Evolutionary conservation across 1,140 invertebrate species (phyloP), one percentile per base, ranked within the genome.

Genomic region (Physella acuta): DNA sequence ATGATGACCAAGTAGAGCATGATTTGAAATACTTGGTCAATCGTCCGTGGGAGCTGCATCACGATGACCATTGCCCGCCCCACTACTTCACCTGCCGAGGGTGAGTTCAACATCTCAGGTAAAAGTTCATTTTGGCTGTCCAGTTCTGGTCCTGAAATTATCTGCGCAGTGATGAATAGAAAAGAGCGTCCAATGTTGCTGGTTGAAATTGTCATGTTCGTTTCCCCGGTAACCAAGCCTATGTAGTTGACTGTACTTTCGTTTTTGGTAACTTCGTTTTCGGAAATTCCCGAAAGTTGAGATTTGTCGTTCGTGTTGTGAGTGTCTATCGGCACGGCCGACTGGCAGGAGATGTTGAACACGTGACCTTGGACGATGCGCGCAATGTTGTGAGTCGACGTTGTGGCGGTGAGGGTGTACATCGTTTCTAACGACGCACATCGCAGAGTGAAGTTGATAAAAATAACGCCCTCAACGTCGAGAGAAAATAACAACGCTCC

Each of bases 11-110:
- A 5, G 8, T 39, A 56, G 2, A 56, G 24, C 2, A 56, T 26
- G 44, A 67, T 56, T 1, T 33, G 44, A 30, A 64, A 64, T 0
- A 64, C n/a, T 28, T 49, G 8, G 28, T 64, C 62, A 24, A 52
- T 30, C 4, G 33, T 30, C 2, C 62, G n/a, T 1, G 62, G 62
- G 11, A 64, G 20, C 62, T 64, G 44, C 62, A 64, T 64, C 5
- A 64, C 62, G 33, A 64, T 64, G 17, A 64, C 36, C 62, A 64
- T 64, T 1, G 62, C 39, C n/a, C 20, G 30, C 3, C 62, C 62
- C 33, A 64, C 62, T n/a, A n/a, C n/a, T n/a, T n/a, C n/a, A n/a
- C n/a, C n/a, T n/a, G n/a, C n/a, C n/a, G n/a, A n/a, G n/a, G n/a
- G n/a, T n/a, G n/a, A n/a, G n/a, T n/a, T n/a, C n/a, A n/a, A n/a